These are phyloP conservation scores for Caenorhabditis inopinata DNA, from an alignment of 1,140 invertebrate species.

Conservation along the genomic window DNA sequence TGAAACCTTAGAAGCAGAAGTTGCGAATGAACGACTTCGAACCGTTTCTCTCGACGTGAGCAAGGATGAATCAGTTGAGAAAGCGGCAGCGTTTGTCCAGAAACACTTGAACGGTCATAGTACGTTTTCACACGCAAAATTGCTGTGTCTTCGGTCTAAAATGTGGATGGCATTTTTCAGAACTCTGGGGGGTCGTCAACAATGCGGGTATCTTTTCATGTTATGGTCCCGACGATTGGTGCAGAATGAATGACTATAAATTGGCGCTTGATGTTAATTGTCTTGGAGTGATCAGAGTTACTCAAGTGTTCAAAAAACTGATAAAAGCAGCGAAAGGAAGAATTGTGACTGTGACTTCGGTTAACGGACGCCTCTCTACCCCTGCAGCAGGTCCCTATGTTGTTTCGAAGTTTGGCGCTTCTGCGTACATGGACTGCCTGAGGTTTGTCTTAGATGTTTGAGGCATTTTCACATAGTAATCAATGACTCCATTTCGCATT, in stretches of 20 bases:
- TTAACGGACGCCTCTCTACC: conserved; percentile 51
- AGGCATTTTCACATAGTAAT: not conserved
- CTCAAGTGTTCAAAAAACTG: conserved; percentile 57
- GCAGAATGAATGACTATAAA: conserved; percentile 50
- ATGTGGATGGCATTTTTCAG: no score
- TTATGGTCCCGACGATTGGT: conserved; percentile 61
- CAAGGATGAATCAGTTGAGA: conserved; percentile 47
- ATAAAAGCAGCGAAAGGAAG: conserved; percentile 55
- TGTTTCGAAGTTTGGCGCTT: conserved; percentile 56
- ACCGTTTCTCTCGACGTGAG: conserved; percentile 48
- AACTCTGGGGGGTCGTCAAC: conserved; percentile 55
- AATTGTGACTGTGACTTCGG: conserved; percentile 58
- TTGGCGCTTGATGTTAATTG: conserved; percentile 51
- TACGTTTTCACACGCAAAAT: no score
- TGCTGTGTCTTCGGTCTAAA: no score
- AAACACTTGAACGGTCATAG: conserved; percentile 37
- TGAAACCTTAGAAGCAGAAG: conserved; percentile 34
- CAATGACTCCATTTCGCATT: no score
- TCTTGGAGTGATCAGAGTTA: conserved; percentile 52
- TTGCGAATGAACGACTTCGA: not conserved
- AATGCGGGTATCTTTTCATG: conserved; percentile 59
- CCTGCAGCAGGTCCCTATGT: conserved; percentile 52
- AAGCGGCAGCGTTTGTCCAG: conserved; percentile 44
- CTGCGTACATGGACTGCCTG: conserved; percentile 60
- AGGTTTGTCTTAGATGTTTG: conserved; percentile 28